Percentiles rank a stretch among this genome's conserved stretches.
These are phyloP conservation scores for Ferrisia virgata DNA, from an alignment of 2,888 invertebrate genomes.

Conservation along the genomic window DNA sequence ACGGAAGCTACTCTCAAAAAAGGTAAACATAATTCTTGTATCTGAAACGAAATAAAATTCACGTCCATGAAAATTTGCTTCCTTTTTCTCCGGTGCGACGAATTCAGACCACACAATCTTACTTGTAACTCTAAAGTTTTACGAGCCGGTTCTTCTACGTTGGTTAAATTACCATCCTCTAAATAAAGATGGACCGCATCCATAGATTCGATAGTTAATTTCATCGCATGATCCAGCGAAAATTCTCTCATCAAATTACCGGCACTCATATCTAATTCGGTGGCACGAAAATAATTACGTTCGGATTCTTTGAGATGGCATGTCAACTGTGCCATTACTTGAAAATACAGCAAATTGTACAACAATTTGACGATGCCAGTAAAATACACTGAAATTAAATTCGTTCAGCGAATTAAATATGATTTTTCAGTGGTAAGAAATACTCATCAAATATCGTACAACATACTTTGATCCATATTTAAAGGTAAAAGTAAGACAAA, in stretches of 20 bases:
- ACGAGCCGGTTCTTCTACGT: constrained; percentile 47
- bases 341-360: constrained; percentile 85
- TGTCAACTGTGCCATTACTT: constrained; percentile 77
- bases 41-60: neutral
- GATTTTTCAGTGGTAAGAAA: too few species aligned
- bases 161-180: constrained; percentile 52
- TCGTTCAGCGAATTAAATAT: neutral
- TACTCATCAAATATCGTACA: neutral
- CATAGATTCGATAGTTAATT: constrained; percentile 56
- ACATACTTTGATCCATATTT: constrained; percentile 80
- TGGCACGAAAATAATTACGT: constrained; percentile 55
- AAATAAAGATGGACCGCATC: constrained; percentile 63
- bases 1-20: constrained; percentile 80
- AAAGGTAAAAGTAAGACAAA: constrained; percentile 80
- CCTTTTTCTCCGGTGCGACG: neutral
- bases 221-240: constrained; percentile 54
- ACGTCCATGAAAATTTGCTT: neutral
- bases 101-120: neutral
- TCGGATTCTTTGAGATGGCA: constrained; percentile 66
- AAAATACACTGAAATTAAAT: constrained; percentile 60
- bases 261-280: constrained; percentile 42
- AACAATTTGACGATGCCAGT: constrained; percentile 81
- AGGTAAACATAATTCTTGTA: constrained; percentile 77
- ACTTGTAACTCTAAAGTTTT: constrained; percentile 49
- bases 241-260: neutral